Evolutionary conservation across 2,888 invertebrate species (phyloP).

Genomic region (Candidula unifasciata): DNA sequence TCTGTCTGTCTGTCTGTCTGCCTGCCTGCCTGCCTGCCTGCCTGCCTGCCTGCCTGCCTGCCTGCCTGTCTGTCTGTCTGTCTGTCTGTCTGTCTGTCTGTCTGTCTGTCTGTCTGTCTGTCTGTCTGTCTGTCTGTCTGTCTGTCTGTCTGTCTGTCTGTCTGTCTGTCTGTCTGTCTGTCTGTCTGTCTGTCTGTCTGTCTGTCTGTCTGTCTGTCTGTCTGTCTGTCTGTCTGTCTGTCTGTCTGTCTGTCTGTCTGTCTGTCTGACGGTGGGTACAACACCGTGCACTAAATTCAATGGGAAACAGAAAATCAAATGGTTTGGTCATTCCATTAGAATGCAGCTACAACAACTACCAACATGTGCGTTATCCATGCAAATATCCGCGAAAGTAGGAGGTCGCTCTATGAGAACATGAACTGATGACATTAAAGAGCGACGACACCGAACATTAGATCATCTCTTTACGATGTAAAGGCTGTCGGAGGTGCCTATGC

Average conservation of each 20-base stretch:
- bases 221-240: conserved; percentile 47
- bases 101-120: conserved; percentile 36
- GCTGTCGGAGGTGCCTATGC: too few relatives aligned
- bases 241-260: conserved; percentile 45
- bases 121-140: conserved; percentile 19
- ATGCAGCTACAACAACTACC: too few relatives aligned
- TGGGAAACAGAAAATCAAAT: too few relatives aligned
- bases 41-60: conserved; percentile 41
- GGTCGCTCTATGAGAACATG: too few relatives aligned
- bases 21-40: conserved; percentile 31
- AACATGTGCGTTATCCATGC: too few relatives aligned
- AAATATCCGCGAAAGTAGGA: too few relatives aligned
- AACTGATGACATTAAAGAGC: too few relatives aligned
- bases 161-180: conserved; percentile 17
- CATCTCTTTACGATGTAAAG: too few relatives aligned
- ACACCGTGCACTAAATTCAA: too few relatives aligned
- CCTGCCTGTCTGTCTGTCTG: conserved; percentile 46
- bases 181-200: conserved; percentile 37
- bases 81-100: conserved; percentile 41
- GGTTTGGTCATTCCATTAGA: too few relatives aligned
- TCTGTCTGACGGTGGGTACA: conserved; percentile 41
- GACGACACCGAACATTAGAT: too few relatives aligned
- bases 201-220: conserved; percentile 38
- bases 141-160: conserved; percentile 7
- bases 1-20: conserved; percentile 34